phyloP scores from a whole-genome alignment of 2,113 vertebrate species.

The Asarcornis scutulata region DNA sequence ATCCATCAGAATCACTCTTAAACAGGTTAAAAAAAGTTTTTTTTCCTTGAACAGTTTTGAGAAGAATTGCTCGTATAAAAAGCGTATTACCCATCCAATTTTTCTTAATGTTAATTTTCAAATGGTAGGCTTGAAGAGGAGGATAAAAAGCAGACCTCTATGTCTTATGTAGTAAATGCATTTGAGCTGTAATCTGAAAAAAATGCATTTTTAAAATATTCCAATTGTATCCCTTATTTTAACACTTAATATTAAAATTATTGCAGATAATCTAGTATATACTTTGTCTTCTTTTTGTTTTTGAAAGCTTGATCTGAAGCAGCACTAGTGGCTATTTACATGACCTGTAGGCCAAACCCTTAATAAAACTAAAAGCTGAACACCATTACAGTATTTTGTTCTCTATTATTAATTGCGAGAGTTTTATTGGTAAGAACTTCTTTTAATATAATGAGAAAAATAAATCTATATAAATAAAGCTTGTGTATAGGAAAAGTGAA shows the following conservation, averaged over 20 bases:
- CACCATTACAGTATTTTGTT: not conserved
- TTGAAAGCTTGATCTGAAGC: not conserved
- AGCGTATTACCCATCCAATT: not conserved
- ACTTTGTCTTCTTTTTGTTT: not conserved
- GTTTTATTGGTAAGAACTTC: not conserved
- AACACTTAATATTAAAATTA: not conserved
- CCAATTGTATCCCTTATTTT: not conserved
- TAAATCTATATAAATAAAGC: conserved; percentile 28
- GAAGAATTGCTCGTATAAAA: not conserved
- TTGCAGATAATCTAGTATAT: too few species aligned
- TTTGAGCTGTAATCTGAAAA: not conserved
- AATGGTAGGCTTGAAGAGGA: not conserved
- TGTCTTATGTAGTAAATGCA: not conserved
- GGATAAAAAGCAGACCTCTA: not conserved
- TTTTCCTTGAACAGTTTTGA: not conserved
- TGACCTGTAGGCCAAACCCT: not conserved
- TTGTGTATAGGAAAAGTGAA: not conserved
- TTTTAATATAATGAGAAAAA: conserved; percentile 11
- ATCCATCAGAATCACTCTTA: not conserved
- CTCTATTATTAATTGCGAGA: not conserved
- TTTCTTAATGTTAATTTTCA: not conserved
- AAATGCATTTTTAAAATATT: not conserved
- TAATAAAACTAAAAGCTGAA: not conserved
- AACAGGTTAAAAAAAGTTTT: not conserved
- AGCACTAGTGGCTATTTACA: not conserved